A percentile compares a stretch with the other conserved stretches of the same genome.
Conservation (phyloP, 2,888 invertebrate species). For the Epistrophe grossulariae region DNA sequence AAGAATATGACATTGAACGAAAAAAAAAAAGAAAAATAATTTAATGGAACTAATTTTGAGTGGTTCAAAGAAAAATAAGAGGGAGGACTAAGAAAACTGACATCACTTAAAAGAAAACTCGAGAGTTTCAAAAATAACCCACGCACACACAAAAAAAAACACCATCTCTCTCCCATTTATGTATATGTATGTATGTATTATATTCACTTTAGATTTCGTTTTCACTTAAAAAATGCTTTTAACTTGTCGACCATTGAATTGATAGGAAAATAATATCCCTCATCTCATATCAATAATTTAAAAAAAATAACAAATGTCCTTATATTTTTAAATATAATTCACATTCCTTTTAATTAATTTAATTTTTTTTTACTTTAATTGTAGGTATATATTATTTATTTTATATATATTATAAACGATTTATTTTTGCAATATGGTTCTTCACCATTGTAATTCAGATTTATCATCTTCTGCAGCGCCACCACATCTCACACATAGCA, state of each 20-base stretch:
- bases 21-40: background rate
- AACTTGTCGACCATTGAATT: background rate
- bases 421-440: background rate
- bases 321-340: background rate
- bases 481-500: no score
- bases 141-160: background rate
- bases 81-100: background rate
- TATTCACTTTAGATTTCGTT: background rate
- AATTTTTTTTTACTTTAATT: constrained; percentile 12
- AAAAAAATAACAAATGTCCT: background rate
- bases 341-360: constrained; percentile 16
- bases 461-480: no score
- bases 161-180: background rate
- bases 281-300: background rate
- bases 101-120: constrained; percentile 17
- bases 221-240: background rate
- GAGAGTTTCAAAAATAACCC: background rate
- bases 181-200: background rate
- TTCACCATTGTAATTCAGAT: constrained; percentile 36
- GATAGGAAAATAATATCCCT: background rate
- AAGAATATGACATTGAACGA: background rate
- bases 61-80: background rate
- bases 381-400: background rate
- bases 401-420: background rate
- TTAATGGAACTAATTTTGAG: constrained; percentile 14